phyloP scores from a whole-genome alignment of 2,888 invertebrate genomes.

The Pheosia tremula region DNA sequence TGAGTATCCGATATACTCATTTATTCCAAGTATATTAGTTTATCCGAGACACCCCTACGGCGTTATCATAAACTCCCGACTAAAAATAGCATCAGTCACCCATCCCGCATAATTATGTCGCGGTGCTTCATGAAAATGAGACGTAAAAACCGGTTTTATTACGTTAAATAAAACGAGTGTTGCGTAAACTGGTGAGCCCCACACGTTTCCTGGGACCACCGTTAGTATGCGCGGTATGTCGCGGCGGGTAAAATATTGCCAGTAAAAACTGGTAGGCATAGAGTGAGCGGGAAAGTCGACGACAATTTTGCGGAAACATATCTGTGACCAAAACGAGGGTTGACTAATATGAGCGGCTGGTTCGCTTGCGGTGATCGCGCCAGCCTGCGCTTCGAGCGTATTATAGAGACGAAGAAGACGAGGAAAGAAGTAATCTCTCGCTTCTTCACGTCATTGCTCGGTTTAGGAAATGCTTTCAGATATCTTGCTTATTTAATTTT shows the following conservation, averaged over 20 bases:
- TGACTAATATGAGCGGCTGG: too few species aligned
- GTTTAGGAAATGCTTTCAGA: too few species aligned
- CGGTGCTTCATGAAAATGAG: constrained; percentile 71
- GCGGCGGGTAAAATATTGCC: constrained; percentile 9
- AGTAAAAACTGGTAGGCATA: neutral
- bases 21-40: neutral
- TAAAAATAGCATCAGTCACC: constrained; percentile 68
- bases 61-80: constrained; percentile 65
- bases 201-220: constrained; percentile 32
- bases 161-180: constrained; percentile 47
- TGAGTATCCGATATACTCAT: neutral
- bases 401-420: too few species aligned
- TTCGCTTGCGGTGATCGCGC: too few species aligned
- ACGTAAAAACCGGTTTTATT: constrained; percentile 63
- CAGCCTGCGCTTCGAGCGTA: too few species aligned
- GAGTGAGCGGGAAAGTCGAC: neutral
- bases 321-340: too few species aligned
- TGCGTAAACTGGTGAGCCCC: constrained; percentile 47
- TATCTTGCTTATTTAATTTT: too few species aligned
- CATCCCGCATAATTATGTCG: constrained; percentile 65
- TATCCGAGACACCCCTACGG: neutral
- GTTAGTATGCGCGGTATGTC: constrained; percentile 45
- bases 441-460: too few species aligned
- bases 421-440: too few species aligned
- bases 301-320: neutral